A percentile compares a stretch with the other conserved stretches of the same genome.
Conservation (phyloP, 2,888 invertebrate genomes). For the Palloptera scutellata region DNA sequence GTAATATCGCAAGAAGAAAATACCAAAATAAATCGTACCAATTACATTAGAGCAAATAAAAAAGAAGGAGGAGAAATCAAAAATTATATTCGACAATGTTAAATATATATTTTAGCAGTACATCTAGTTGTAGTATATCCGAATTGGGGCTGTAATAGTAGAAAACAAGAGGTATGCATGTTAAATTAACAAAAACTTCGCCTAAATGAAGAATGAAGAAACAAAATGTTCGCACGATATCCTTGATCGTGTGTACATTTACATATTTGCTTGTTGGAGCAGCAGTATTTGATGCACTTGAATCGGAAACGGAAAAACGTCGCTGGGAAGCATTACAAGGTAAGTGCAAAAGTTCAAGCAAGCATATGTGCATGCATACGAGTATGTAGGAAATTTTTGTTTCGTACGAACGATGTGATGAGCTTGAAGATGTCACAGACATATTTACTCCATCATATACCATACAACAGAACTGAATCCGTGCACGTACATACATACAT, state of each 20-base stretch:
- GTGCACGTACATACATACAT: not conserved
- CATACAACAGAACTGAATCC: no score
- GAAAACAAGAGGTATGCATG: not conserved
- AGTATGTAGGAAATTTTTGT: not conserved
- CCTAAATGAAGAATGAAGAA: slow-evolving; percentile 93
- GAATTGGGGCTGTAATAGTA: no score
- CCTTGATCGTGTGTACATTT: slow-evolving; percentile 99
- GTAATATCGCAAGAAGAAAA: no score
- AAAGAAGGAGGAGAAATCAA: no score
- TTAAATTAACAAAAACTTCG: slow-evolving; percentile 50
- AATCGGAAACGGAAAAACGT: slow-evolving; percentile 94
- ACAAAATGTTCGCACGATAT: slow-evolving; percentile 99
- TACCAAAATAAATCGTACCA: no score
- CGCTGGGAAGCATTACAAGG: slow-evolving; percentile 90
- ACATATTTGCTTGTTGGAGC: slow-evolving; percentile 99
- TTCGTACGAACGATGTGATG: no score
- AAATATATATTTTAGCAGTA: no score
- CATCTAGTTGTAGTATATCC: no score
- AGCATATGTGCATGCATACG: not conserved
- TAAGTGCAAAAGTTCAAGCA: slow-evolving; percentile 56
- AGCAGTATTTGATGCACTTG: slow-evolving; percentile 97
- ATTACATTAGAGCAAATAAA: no score
- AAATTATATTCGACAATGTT: no score
- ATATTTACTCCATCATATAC: slow-evolving; percentile 5
- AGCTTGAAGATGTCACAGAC: no score